Base-by-base conservation (phyloP, 1,140 invertebrate genomes). In the Tribolium madens region DNA sequence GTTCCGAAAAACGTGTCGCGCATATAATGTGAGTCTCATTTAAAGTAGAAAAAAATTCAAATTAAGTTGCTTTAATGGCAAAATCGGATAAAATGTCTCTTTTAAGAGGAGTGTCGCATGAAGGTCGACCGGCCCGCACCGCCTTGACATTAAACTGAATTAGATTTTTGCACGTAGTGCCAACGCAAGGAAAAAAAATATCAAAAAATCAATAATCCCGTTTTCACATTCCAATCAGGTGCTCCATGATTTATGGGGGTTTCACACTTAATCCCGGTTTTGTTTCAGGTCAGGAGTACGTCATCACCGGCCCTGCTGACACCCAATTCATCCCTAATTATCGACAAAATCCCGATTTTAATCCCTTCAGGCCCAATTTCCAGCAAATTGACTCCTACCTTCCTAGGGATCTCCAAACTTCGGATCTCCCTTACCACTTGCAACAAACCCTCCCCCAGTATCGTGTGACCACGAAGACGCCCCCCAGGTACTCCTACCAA, bases 381-480 rank as follows among this genome's bases (percentile, higher is more conserved):
- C 70, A 79, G 18, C 68, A 50, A 12, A 10, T 78, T 2, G 77
- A 80, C 47, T 46, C 72, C 1, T 78, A 79, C 71, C 77, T 78
- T 26, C 75, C 75, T 6, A 36, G 73, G 10, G 84, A 85, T 69
- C 73, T 85, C 10, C 82, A 85, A 78, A 85, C 84, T 5, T 84
- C 84, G 0, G 83, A 85, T 64, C 50, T 85, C n/a, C 84, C 84
- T 9, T 42, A 72, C 3, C 82, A 84, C 75, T 72, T 85, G 10
- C 83, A 84, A 68, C 80, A 84, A 64, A 85, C 81, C 9, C 75
- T 85, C 36, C 84, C 84, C 3, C 84, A 85, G 53, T 85, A 85
- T 57, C 72, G 81, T 47, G 79, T 81, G n/a, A 76, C 78, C 31
- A 57, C 76, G n/a, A 64, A 48, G 74, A 70, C 70, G 47, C 33